Base-by-base conservation (phyloP, 1,140 invertebrate genomes). In the Dendrolimus punctatus region DNA sequence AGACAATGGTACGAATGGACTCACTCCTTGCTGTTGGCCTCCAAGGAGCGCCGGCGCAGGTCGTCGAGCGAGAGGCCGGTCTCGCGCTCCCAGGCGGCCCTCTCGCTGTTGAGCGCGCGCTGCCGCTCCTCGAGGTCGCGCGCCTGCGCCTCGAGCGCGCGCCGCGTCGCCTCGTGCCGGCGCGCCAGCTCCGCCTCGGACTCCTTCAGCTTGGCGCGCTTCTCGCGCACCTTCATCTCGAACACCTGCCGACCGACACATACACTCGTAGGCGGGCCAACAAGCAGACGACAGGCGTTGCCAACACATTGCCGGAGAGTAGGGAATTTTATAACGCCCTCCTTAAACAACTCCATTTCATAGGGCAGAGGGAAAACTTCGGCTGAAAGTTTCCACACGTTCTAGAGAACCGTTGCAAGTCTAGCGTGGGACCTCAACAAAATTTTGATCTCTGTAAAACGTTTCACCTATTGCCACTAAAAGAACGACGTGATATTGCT, bases 201-300 rank as follows among this genome's bases (percentile, higher is more conserved):
- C 79, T 99, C 95, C 79, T 96, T 96, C 46, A 99, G 86, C 80
- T 98, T 98, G 68, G 96, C 95, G 72, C 95, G 95, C 87, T 98
- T 98, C 74, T 98, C 96, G 62, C 94, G 92, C 4, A 98, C 96
- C 83, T 95, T 96, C 90, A 93, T 92, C 66, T 92, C 90, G 71
- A 92, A 92, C 54, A 92, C 90, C 83, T 85, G 58, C 2, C 10
- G 44, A 8, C 6, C 23, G 3, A 23, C 23, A 23, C 23, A 23
- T 23, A 2, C 23, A 23, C 3, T 23, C 23, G 23, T 23, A 23
- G 23, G 23, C 23, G 23, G 23, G 23, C 23, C 23, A 41, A 43
- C 39, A 39, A 39, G 39, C 51, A 51, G 36, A 39, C 51, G 38
- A 9, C 23, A 3, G 23, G 23, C 23, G 23, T 23, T 23, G 23